A percentile compares a stretch with the other conserved stretches of the same genome.
Conservation (phyloP, 2,113 vertebrate genomes). For the Dendropsophus ebraccatus region DNA sequence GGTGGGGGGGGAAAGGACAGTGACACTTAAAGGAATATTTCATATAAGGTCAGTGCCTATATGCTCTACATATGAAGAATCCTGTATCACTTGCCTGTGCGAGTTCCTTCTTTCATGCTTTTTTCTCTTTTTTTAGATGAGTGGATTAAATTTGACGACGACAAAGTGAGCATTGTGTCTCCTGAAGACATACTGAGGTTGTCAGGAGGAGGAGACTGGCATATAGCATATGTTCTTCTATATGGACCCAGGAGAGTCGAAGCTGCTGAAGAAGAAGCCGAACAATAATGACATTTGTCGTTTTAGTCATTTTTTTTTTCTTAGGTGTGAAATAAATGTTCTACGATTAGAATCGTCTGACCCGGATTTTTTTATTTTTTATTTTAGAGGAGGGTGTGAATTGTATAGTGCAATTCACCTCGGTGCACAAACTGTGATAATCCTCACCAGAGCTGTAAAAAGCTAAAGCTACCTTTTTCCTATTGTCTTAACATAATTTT, state of each 20-base stretch:
- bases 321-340: conserved; percentile 96
- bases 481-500: conserved; percentile 39
- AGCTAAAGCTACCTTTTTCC: neutral
- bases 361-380: conserved; percentile 65
- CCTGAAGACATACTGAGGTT: conserved; percentile 95
- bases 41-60: too few species aligned
- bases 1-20: too few species aligned
- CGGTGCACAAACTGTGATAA: neutral
- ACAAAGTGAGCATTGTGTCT: conserved; percentile 96
- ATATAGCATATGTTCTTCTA: conserved; percentile 97
- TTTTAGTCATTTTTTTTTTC: conserved; percentile 73
- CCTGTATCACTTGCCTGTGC: too few species aligned
- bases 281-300: conserved; percentile 78
- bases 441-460: neutral
- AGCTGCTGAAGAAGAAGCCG: conserved; percentile 74
- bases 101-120: neutral
- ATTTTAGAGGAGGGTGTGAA: conserved; percentile 66
- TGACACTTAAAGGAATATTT: too few species aligned
- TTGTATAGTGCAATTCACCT: conserved; percentile 64
- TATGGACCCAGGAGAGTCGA: conserved; percentile 94
- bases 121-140: conserved; percentile 83
- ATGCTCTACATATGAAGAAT: too few species aligned
- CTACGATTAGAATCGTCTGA: conserved; percentile 73
- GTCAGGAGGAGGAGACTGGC: conserved; percentile 98
- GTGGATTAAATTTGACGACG: conserved; percentile 98